phyloP scores from a whole-genome alignment of 2,888 invertebrate genomes.

The Sabatieria punctata region DNA sequence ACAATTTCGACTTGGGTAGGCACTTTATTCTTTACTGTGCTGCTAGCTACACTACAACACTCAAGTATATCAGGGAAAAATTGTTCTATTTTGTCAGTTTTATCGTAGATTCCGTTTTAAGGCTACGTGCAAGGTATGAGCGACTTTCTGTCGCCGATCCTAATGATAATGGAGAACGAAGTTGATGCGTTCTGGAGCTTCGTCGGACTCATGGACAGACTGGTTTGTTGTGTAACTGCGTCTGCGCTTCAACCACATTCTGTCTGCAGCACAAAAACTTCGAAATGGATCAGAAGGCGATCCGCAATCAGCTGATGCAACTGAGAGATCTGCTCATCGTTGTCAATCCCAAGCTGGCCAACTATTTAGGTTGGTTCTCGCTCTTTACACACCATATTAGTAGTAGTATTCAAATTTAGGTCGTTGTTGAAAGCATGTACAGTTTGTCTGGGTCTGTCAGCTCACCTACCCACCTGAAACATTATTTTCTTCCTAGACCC shows the following conservation, averaged over 20 bases:
- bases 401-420: neutral
- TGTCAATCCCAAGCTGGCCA: slow-evolving; percentile 63
- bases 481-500: too few species aligned
- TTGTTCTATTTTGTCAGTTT: neutral
- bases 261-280: slow-evolving; percentile 60
- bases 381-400: neutral
- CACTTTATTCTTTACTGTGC: neutral
- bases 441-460: too few species aligned
- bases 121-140: slow-evolving; percentile 80
- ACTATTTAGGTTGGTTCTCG: slow-evolving; percentile 47
- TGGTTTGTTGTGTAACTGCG: slow-evolving; percentile 48
- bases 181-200: slow-evolving; percentile 98
- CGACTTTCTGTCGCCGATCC: slow-evolving; percentile 77
- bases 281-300: slow-evolving; percentile 86
- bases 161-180: slow-evolving; percentile 72
- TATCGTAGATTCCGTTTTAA: slow-evolving; percentile 14
- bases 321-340: slow-evolving; percentile 62
- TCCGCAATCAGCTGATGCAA: slow-evolving; percentile 76
- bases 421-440: neutral
- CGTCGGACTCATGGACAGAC: slow-evolving; percentile 86
- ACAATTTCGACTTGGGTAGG: slow-evolving; percentile 77
- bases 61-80: neutral
- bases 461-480: too few species aligned
- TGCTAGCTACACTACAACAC: too few species aligned
- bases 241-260: neutral